These are phyloP conservation scores for Adelosebastes latens DNA, from an alignment of 2,797 vertebrate genomes.

Conservation along the genomic window DNA sequence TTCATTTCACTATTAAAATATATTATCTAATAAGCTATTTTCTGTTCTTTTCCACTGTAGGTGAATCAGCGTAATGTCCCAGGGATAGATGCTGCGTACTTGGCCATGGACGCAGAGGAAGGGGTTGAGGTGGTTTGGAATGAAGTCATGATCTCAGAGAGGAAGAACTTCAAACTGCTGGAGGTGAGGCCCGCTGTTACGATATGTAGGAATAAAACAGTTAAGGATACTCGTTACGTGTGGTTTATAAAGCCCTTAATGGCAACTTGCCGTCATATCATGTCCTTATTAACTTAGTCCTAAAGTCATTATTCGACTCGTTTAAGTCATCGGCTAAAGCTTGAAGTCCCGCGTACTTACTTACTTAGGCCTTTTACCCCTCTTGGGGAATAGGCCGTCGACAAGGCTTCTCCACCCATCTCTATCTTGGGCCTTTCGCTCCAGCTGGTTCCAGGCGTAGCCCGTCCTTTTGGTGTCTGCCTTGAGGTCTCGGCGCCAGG, in stretches of 20 bases:
- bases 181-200: slow-evolving; percentile 82
- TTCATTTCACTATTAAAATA: neutral
- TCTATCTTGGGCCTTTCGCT: too few relatives aligned
- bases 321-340: too few relatives aligned
- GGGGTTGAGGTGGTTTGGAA: slow-evolving; percentile 99
- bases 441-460: too few relatives aligned
- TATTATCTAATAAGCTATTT: neutral
- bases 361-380: too few relatives aligned
- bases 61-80: slow-evolving; percentile 98
- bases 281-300: too few relatives aligned
- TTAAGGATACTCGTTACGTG: neutral
- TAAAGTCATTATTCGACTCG: too few relatives aligned
- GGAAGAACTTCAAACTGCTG: slow-evolving; percentile 95
- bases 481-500: accelerated
- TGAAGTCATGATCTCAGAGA: slow-evolving; percentile 96
- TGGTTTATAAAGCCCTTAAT: neutral
- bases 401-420: too few relatives aligned
- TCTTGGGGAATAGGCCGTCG: too few relatives aligned
- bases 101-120: slow-evolving; percentile 98
- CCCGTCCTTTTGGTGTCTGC: too few relatives aligned
- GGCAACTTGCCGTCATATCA: too few relatives aligned
- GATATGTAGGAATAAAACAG: neutral
- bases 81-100: slow-evolving; percentile 94
- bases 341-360: accelerated
- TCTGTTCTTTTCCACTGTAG: slow-evolving; percentile 67